Evolutionary conservation across 2,797 vertebrate genomes (phyloP).

Genomic region (Spinus olivaceus): DNA sequence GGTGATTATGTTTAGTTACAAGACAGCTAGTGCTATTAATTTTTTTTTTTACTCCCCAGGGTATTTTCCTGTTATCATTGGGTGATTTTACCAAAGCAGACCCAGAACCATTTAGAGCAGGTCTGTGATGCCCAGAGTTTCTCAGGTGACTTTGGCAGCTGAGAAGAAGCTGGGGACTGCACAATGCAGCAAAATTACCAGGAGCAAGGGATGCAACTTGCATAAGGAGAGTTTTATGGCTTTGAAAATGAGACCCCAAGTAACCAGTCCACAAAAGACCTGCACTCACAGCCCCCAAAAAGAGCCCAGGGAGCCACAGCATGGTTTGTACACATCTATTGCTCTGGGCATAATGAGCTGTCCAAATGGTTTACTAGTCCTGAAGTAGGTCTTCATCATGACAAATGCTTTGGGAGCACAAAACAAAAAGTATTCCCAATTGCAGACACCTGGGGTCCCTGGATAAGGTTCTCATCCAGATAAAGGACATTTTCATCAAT

Average conservation of each 20-base stretch:
- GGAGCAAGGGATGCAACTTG: not conserved
- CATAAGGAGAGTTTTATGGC: not conserved
- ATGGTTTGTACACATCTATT: not conserved
- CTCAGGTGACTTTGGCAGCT: not conserved
- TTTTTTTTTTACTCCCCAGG: not conserved
- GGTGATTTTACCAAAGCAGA: not conserved
- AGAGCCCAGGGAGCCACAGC: not conserved
- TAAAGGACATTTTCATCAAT: not conserved
- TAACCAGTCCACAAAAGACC: not conserved
- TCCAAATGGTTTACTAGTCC: not conserved
- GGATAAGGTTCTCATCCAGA: not conserved
- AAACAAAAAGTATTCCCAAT: not conserved
- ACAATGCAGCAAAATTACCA: not conserved
- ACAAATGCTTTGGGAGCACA: not conserved
- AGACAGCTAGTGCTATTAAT: not conserved
- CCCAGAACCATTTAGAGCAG: not conserved
- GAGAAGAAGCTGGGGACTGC: not conserved
- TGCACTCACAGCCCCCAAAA: not conserved
- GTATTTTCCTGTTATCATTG: not conserved
- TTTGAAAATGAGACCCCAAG: not conserved
- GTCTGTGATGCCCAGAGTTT: not conserved
- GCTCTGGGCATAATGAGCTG: not conserved
- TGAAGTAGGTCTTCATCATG: not conserved
- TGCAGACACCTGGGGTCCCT: not conserved
- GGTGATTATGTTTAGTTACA: not conserved